Evolutionary conservation across 1,140 invertebrate species (phyloP).

Genomic region (Tetragonula clypearis): DNA sequence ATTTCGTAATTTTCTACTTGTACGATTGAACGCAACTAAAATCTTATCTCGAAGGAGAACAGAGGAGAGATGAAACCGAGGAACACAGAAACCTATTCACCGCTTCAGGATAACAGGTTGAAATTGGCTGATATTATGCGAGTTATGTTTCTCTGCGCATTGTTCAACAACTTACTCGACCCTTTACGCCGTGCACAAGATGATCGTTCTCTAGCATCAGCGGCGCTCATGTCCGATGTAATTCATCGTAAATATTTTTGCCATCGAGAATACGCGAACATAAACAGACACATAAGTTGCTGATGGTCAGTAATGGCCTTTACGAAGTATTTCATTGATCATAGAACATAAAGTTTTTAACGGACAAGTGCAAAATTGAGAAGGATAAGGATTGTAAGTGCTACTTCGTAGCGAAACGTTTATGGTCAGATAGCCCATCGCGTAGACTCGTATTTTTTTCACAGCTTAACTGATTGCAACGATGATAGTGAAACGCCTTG

Average conservation of each 20-base stretch:
- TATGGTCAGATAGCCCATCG: neutral
- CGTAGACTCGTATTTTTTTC: neutral
- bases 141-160: constrained; percentile 62
- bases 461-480: neutral
- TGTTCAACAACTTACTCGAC: constrained; percentile 32
- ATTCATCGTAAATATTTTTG: neutral
- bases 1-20: neutral
- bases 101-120: constrained; percentile 4
- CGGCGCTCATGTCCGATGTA: neutral
- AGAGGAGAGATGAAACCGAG: constrained; percentile 7
- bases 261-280: too few species aligned
- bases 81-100: constrained; percentile 39
- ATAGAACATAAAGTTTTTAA: neutral
- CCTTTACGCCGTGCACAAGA: neutral
- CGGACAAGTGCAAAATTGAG: neutral
- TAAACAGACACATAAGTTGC: too few species aligned
- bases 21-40: neutral
- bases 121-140: constrained; percentile 64
- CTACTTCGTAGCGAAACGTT: neutral
- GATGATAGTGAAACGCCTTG: neutral
- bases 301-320: neutral
- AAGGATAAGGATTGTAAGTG: neutral
- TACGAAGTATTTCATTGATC: neutral
- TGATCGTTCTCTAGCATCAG: neutral
- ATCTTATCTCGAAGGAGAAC: neutral